Evolutionary conservation across 2,888 invertebrate genomes (phyloP).

Genomic region (Phorcus lineatus): DNA sequence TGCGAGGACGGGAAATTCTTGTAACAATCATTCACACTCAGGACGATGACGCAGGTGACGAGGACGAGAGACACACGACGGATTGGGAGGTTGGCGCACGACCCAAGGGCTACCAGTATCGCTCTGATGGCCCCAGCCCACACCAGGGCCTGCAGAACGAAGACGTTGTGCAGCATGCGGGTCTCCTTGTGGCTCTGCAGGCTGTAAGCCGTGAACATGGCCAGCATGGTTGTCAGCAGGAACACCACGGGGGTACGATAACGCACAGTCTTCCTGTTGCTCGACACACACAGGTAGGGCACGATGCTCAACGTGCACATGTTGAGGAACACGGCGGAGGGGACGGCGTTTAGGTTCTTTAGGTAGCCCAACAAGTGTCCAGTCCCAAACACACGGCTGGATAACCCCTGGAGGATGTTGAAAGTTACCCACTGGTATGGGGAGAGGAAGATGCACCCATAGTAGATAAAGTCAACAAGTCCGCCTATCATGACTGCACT

Average conservation of each 20-base stretch:
- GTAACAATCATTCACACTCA: background rate
- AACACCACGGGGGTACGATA: background rate
- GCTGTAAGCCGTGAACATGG: conserved; percentile 52
- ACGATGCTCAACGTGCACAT: background rate
- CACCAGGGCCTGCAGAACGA: conserved; percentile 56
- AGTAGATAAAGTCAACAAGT: conserved; percentile 51
- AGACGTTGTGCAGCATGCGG: conserved; percentile 60
- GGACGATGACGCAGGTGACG: background rate
- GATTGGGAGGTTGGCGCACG: background rate
- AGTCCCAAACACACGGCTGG: conserved; percentile 46
- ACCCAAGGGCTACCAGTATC: background rate
- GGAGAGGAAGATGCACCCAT: conserved; percentile 56
- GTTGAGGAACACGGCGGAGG: conserved; percentile 7
- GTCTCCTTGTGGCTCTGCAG: conserved; percentile 62
- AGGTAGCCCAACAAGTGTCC: conserved; percentile 34
- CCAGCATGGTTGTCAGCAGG: conserved; percentile 19
- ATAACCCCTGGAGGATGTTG: conserved; percentile 52
- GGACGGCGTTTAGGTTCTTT: conserved; percentile 32
- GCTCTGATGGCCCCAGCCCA: conserved; percentile 7
- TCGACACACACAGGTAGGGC: background rate
- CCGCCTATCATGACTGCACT: conserved; percentile 52
- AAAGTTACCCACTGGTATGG: conserved; percentile 65
- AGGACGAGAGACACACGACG: background rate
- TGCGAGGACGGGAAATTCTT: conserved; percentile 29
- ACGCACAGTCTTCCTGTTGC: background rate